phyloP scores from a whole-genome alignment of 2,797 vertebrate genomes.

The Squalus acanthias region DNA sequence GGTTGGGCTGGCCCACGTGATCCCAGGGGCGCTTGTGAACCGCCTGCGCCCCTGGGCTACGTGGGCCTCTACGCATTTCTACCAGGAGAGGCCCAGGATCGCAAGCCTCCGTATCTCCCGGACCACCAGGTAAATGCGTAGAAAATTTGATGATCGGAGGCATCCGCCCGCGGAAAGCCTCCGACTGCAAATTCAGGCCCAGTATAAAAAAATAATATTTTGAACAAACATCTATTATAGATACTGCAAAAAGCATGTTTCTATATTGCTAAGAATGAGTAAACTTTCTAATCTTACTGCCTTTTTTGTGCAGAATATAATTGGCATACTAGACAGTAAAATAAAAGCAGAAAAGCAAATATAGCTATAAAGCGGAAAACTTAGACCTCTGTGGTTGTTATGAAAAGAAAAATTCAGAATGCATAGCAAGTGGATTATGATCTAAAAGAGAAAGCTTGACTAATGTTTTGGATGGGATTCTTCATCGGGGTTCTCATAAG shows the following conservation, averaged over 20 bases:
- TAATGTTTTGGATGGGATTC: background rate
- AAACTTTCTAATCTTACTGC: background rate
- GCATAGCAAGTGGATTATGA: background rate
- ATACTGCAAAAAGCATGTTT: background rate
- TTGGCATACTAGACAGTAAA: background rate
- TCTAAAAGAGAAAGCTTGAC: background rate
- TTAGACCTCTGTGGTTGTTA: background rate
- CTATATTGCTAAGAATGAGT: background rate
- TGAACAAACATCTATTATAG: background rate
- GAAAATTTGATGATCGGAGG: too few relatives aligned
- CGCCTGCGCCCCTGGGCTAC: too few relatives aligned
- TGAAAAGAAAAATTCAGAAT: background rate
- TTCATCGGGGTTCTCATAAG: background rate
- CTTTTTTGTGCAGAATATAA: background rate
- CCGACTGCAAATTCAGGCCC: too few relatives aligned
- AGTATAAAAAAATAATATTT: background rate
- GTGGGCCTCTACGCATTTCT: too few relatives aligned
- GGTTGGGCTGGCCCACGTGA: too few relatives aligned
- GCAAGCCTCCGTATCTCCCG: too few relatives aligned
- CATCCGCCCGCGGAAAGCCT: too few relatives aligned
- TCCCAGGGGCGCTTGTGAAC: too few relatives aligned
- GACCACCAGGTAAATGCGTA: too few relatives aligned
- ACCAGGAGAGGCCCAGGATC: too few relatives aligned
- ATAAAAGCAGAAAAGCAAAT: background rate
- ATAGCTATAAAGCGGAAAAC: background rate